Conservation (phyloP, 1,140 invertebrate species). For the Bursaphelenchus mucronatus region DNA sequence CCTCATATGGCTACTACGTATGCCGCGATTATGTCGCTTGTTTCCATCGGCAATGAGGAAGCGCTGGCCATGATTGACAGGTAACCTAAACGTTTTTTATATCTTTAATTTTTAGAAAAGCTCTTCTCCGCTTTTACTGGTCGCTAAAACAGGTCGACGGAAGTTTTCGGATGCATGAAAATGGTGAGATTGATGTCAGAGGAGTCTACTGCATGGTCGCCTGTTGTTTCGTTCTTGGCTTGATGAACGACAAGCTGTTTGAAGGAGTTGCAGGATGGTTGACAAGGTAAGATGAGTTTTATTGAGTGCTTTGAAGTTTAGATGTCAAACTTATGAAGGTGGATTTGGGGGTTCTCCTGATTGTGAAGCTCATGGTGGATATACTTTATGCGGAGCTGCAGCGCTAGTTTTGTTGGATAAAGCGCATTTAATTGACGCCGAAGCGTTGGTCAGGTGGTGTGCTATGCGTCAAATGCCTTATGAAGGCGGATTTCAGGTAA, state of each 20-base stretch:
- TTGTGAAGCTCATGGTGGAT: constrained; percentile 95
- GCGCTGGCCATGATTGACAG: constrained; percentile 81
- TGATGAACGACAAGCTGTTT: constrained; percentile 37
- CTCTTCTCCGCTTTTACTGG: constrained; percentile 69
- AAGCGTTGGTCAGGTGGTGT: constrained; percentile 60
- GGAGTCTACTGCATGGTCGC: constrained; percentile 89
- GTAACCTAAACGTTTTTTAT: constrained; percentile 60
- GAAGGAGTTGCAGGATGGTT: constrained; percentile 75
- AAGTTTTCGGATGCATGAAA: constrained; percentile 80
- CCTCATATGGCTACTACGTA: constrained; percentile 92
- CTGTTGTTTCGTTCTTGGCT: constrained; percentile 62
- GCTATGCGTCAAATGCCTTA: constrained; percentile 62
- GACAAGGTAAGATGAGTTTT: constrained; percentile 62
- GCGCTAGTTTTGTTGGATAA: constrained; percentile 74
- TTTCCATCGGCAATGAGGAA: constrained; percentile 78
- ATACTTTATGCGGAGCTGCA: constrained; percentile 91
- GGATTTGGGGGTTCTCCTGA: constrained; percentile 89
- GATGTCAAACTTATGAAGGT: constrained; percentile 95
- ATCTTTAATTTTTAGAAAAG: constrained; percentile 19
- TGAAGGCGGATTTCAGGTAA: constrained; percentile 64
- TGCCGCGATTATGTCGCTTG: constrained; percentile 86
- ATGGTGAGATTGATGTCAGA: constrained; percentile 85
- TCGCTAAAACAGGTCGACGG: constrained; percentile 73
- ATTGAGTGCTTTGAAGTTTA: constrained; percentile 52
- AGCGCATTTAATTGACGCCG: constrained; percentile 26